A percentile compares a stretch with the other conserved stretches of the same genome.
phyloP scores from a whole-genome alignment of 1,140 invertebrate genomes.

The Orussus abietinus region DNA sequence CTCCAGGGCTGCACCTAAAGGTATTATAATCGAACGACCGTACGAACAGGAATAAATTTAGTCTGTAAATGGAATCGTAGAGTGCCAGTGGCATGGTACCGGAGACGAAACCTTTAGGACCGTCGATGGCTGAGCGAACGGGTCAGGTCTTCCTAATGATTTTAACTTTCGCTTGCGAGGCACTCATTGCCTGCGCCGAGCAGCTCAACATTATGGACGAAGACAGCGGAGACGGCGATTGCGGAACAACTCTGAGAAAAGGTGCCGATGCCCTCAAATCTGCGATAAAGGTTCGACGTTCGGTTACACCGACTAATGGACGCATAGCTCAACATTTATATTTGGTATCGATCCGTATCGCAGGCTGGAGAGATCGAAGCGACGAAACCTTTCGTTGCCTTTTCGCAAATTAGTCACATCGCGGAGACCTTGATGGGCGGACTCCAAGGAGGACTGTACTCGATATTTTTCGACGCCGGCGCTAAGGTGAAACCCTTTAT shows the following conservation, averaged over 20 bases:
- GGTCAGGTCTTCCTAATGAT: constrained; percentile 33
- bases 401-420: constrained; percentile 40
- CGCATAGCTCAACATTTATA: no score
- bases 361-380: no score
- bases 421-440: constrained; percentile 42
- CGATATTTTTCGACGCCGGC: constrained; percentile 53
- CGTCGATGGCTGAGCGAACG: constrained; percentile 27
- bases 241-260: constrained; percentile 59
- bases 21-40: no score
- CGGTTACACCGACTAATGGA: no score
- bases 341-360: no score
- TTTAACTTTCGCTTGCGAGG: constrained; percentile 52
- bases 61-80: no score
- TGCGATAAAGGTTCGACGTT: constrained; percentile 22
- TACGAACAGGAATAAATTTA: no score
- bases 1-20: no score
- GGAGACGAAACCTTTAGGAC: no score
- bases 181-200: constrained; percentile 54
- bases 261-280: constrained; percentile 51
- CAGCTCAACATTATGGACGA: constrained; percentile 62
- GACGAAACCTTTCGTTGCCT: constrained; percentile 28
- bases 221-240: constrained; percentile 62
- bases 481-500: constrained; percentile 34
- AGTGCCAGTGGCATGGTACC: no score
- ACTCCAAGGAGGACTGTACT: constrained; percentile 49